These are phyloP conservation scores for Colistium nudipinnis DNA, from an alignment of 2,113 vertebrate genomes.

Conservation along the genomic window DNA sequence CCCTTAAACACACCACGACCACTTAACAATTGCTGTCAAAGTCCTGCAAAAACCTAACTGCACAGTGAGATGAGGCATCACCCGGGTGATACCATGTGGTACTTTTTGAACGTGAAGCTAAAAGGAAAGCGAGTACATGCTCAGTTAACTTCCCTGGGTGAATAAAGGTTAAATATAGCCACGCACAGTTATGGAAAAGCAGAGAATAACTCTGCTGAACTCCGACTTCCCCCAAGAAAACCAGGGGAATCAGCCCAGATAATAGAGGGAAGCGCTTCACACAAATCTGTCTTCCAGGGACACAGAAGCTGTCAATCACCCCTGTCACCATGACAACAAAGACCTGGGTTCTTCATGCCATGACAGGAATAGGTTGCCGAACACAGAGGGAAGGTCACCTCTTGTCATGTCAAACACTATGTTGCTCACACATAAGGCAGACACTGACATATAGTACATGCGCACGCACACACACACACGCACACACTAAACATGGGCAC, in stretches of 20 bases:
- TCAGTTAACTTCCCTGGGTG: constrained; percentile 6
- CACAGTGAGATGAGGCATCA: constrained; percentile 6
- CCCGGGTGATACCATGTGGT: constrained; percentile 25
- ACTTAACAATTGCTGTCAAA: constrained; percentile 23
- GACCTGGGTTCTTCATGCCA: constrained; percentile 52
- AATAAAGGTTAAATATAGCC: constrained; percentile 38
- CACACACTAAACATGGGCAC: constrained; percentile 14
- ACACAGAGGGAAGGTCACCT: constrained; percentile 74
- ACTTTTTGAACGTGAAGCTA: constrained; percentile 10
- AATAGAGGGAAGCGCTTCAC: constrained; percentile 60
- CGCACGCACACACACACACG: not conserved
- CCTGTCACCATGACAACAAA: constrained; percentile 73
- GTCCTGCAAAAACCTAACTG: constrained; percentile 10
- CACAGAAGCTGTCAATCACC: constrained; percentile 69
- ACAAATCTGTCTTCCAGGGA: constrained; percentile 69
- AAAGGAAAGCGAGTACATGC: not conserved
- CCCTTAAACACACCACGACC: constrained; percentile 12
- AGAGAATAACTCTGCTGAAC: constrained; percentile 31
- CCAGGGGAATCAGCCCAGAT: constrained; percentile 41
- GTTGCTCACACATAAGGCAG: constrained; percentile 18
- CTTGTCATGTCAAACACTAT: constrained; percentile 72
- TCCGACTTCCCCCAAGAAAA: constrained; percentile 17
- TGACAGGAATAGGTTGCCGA: constrained; percentile 67
- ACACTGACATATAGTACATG: constrained; percentile 25
- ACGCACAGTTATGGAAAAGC: constrained; percentile 16